Conservation (phyloP, 2,113 vertebrate genomes). For the Toxotes jaculatrix region DNA sequence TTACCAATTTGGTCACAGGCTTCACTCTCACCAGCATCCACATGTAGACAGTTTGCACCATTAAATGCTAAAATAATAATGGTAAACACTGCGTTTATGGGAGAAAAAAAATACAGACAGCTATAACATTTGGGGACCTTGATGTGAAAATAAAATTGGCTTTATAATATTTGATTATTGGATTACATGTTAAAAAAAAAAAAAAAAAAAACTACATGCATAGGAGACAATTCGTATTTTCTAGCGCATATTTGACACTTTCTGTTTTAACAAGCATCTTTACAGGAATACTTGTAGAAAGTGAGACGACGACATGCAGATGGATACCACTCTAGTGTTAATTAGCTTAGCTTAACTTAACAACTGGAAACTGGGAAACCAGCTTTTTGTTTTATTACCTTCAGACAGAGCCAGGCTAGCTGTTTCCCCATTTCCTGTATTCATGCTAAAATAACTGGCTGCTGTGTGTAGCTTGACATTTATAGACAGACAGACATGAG, state of each 20-base stretch:
- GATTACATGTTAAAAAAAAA: not conserved
- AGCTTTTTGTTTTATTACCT: too few species aligned
- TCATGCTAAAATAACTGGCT: not conserved
- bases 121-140: not conserved
- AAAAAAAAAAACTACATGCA: too few species aligned
- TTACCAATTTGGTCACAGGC: constrained; percentile 47
- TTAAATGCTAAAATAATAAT: not conserved
- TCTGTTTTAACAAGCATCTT: too few species aligned
- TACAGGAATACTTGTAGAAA: too few species aligned
- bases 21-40: not conserved
- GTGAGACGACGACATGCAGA: too few species aligned
- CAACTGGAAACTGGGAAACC: too few species aligned
- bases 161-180: not conserved
- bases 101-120: not conserved
- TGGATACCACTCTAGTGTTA: too few species aligned
- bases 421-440: not conserved
- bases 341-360: too few species aligned
- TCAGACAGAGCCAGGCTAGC: too few species aligned
- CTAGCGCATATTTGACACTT: too few species aligned
- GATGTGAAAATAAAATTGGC: not conserved
- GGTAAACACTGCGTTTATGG: not conserved
- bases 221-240: not conserved
- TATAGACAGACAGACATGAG: too few species aligned
- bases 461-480: too few species aligned
- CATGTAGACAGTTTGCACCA: not conserved